These are phyloP conservation scores for Charina bottae DNA, from an alignment of 2,113 vertebrate species.

Conservation along the genomic window DNA sequence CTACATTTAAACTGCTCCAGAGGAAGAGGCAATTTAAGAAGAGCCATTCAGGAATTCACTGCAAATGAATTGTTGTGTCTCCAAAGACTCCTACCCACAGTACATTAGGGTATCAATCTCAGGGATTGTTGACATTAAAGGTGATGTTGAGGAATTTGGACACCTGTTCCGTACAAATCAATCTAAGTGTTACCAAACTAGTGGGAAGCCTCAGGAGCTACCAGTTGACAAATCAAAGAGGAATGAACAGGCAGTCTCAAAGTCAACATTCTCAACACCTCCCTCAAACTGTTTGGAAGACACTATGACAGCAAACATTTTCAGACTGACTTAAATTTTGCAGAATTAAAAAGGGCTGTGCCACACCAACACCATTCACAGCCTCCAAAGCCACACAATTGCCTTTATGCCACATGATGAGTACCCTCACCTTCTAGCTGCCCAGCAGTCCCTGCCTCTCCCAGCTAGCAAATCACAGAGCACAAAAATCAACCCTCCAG, in stretches of 20 bases:
- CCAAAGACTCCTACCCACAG: conserved; percentile 48
- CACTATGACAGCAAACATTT: neutral
- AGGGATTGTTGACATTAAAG: conserved; percentile 34
- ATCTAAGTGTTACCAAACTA: conserved; percentile 29
- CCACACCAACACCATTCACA: neutral
- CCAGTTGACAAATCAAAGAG: neutral
- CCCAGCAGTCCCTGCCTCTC: neutral
- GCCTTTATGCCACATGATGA: neutral
- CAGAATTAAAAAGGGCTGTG: neutral
- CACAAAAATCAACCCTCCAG: neutral
- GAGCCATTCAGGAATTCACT: conserved; percentile 69
- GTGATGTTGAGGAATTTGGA: conserved; percentile 23
- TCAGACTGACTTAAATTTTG: neutral
- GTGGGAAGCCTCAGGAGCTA: neutral
- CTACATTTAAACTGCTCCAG: conserved; percentile 66
- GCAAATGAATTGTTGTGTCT: conserved; percentile 69
- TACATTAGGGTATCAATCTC: conserved; percentile 27
- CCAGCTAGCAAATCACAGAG: neutral
- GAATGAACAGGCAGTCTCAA: neutral
- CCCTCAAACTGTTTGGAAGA: neutral
- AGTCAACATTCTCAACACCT: neutral
- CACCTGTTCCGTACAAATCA: conserved; percentile 25
- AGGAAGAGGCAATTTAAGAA: conserved; percentile 71
- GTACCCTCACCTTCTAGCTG: neutral
- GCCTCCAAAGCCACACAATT: neutral